A percentile compares a stretch with the other conserved stretches of the same genome.
These are phyloP conservation scores for Tautogolabrus adspersus DNA, from an alignment of 2,113 vertebrate genomes.

Conservation along the genomic window DNA sequence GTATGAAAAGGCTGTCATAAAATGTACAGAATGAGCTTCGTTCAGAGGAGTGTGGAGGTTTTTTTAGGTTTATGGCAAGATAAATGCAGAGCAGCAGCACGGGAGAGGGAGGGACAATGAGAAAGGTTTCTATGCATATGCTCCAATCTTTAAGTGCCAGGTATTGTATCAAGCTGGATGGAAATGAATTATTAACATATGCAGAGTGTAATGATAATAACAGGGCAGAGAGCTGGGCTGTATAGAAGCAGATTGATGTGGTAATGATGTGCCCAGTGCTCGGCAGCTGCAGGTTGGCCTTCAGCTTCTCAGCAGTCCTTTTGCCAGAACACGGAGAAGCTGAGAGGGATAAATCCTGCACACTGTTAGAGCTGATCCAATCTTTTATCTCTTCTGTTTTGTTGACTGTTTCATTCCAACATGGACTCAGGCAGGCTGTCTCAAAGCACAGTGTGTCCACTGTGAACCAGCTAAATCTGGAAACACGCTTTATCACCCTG, in stretches of 20 bases:
- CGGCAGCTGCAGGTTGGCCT: slow-evolving; percentile 15
- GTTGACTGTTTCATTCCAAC: slow-evolving; percentile 1
- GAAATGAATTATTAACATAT: slow-evolving; percentile 36
- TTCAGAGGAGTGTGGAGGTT: not conserved
- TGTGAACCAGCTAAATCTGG: not conserved
- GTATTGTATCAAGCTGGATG: slow-evolving; percentile 4
- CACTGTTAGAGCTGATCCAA: slow-evolving; percentile 4
- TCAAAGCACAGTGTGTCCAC: not conserved
- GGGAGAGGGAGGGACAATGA: slow-evolving; percentile 10
- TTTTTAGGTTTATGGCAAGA: not conserved
- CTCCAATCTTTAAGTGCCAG: slow-evolving; percentile 25
- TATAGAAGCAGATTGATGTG: slow-evolving; percentile 24
- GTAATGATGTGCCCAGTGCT: slow-evolving; percentile 21
- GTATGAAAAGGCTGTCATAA: not conserved
- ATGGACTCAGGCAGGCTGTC: not conserved
- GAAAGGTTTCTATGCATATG: slow-evolving; percentile 11
- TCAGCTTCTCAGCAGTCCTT: not conserved
- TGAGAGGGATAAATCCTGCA: not conserved
- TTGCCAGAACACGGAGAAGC: not conserved
- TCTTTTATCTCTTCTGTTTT: not conserved
- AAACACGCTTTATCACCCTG: not conserved
- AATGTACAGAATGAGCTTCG: not conserved
- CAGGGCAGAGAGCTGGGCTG: slow-evolving; percentile 17
- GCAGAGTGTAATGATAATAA: slow-evolving; percentile 33
- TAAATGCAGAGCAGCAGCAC: not conserved